Evolutionary conservation across 37 sponge, comb jelly and placozoan genomes (phyloP), one percentile per base, ranked within the genome.

Genomic region (Corticium candelabrum): DNA sequence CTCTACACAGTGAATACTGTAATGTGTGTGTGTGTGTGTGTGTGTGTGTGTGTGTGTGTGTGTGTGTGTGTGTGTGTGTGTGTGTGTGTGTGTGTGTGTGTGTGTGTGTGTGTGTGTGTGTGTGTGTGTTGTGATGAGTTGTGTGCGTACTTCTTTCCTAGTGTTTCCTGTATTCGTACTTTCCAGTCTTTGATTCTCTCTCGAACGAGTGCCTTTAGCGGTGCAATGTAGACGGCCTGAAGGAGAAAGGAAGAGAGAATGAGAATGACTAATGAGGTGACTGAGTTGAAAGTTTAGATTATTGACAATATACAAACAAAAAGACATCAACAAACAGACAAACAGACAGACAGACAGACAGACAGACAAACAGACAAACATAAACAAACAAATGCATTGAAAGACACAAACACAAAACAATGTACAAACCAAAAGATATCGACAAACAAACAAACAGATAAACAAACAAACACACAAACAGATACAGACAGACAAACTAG

Each of bases 151-250:
- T 76, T 93, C 76, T 89, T 91, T 0, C 89, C 84, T 11, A 97
- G 85, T n/a, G 76, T 84, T 37, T 75, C 37, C 41, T 89, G 90
- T 7, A 97, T 77, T 69, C 87, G 62, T 32, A 82, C 74, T 76
- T 79, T 86, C 99, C 99, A 97, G 79, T 97, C 99, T 40, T 83
- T 75, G 34, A 97, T 84, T 43, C 99, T 83, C 83, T 97, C 99
- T 40, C 95, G 76, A 34, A 97, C 99, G 37, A 97, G 87, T 7
- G 99, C 99, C 74, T 97, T 97, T 57, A 97, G 83, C 29, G 99
- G 99, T 39, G 99, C 99, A 67, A 97, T 91, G 84, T 97, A 97
- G 39, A 97, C 99, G 75, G 87, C 86, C 90, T 80, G 69, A 33
- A 69, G 67, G 1, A 68, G 36, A 33, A 41, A 67, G 40, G 34